Evolutionary conservation across 2,888 invertebrate species (phyloP).

Genomic region (Andrena marginata): DNA sequence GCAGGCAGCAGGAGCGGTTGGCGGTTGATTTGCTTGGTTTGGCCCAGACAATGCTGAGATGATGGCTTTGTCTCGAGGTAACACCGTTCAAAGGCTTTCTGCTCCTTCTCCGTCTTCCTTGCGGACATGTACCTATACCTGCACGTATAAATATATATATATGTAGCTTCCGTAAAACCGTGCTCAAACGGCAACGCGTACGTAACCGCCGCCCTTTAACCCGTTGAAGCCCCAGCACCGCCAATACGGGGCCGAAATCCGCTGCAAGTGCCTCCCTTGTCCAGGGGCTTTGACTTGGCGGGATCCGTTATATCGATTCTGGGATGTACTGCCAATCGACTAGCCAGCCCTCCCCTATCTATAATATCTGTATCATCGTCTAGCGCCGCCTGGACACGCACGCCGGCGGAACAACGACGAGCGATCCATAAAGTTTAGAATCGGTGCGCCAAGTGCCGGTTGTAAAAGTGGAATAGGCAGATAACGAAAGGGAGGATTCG

Average conservation of each 20-base stretch:
- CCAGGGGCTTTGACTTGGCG: slow-evolving; percentile 49
- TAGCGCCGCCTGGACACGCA: slow-evolving; percentile 7
- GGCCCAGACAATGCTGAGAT: slow-evolving; percentile 80
- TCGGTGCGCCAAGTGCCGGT: slow-evolving; percentile 12
- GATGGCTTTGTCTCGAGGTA: slow-evolving; percentile 82
- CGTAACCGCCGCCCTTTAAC: slow-evolving; percentile 41
- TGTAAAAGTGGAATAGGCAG: slow-evolving; percentile 30
- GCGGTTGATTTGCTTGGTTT: slow-evolving; percentile 82
- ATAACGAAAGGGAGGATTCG: slow-evolving; percentile 10
- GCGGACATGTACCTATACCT: slow-evolving; percentile 4
- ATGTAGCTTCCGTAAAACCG: slow-evolving; percentile 23
- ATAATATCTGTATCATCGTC: slow-evolving; percentile 24
- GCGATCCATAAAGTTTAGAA: slow-evolving; percentile 33
- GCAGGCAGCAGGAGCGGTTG: slow-evolving; percentile 67
- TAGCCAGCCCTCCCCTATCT: not conserved
- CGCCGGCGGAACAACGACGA: not conserved
- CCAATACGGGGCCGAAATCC: slow-evolving; percentile 49
- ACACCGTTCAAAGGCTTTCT: slow-evolving; percentile 77
- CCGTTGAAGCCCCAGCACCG: slow-evolving; percentile 26
- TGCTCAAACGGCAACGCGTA: slow-evolving; percentile 41
- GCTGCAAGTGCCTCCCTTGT: slow-evolving; percentile 47
- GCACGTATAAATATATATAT: not conserved
- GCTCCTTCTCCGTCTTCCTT: slow-evolving; percentile 61
- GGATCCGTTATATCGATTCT: slow-evolving; percentile 55
- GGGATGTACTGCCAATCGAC: slow-evolving; percentile 26